Base-by-base conservation (phyloP, 2,113 vertebrate species). In the Mugil cephalus region DNA sequence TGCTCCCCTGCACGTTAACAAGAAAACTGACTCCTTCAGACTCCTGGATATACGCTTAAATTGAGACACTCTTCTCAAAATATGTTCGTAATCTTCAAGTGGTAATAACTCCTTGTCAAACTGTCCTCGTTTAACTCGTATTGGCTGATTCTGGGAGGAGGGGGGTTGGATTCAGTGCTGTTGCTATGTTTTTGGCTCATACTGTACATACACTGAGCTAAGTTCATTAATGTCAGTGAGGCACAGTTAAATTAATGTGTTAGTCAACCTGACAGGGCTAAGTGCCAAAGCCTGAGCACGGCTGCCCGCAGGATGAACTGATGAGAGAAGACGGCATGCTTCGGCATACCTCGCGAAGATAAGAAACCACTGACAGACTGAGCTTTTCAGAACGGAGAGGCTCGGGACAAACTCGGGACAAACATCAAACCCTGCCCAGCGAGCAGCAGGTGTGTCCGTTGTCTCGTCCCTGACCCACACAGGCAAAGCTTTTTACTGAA, bases 161-260 rank as follows among this genome's bases (percentile, higher is more conserved):
- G n/a, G n/a, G 30, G 11, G n/a, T 61, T 35, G 12, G 36, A 52
- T 6, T 6, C 45, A 59, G 14, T 14, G 34, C 18, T 21, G 18
- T 47, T n/a, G 13, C 6, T 10, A 12, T 51, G 35, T 18, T 54
- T 52, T 53, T 8, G n/a, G 8, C 18, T 11, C 24, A 48, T 24
- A 53, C 13, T 42, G 45, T 42, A 17, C 5, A 17, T 30, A 66
- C 11, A n/a, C 6, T 4, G 19, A 45, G n/a, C 13, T 39, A 15
- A 74, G 11, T 53, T 56, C 12, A 55, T 69, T 63, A 38, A 21
- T 45, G 40, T 45, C 19, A 55, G 15, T 10, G 63, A 69, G 64
- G 47, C 1, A 2, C 13, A 17, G 51, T 17, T 80, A 21, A 69
- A 60, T 61, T 38, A 55, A 59, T 73, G 24, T 53, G 21, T 46